Percentiles rank a stretch among this genome's conserved stretches.
These are phyloP conservation scores for Ichneumoninae sp. DNA, from an alignment of 2,888 invertebrate genomes.

Conservation along the genomic window DNA sequence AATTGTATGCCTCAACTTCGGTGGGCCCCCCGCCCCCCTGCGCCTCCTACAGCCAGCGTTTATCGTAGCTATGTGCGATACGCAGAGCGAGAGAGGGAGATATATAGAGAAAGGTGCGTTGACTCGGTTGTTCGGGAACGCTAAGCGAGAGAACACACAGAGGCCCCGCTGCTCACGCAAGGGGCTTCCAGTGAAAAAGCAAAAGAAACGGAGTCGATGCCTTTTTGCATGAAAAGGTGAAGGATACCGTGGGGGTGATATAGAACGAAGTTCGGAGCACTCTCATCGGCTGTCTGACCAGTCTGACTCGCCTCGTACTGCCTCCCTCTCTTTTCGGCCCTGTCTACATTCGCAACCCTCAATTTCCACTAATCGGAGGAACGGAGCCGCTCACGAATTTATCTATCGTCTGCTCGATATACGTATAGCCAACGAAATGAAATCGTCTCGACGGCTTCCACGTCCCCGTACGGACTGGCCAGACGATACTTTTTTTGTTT, in stretches of 20 bases:
- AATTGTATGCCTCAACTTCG: background rate
- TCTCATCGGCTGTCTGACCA: conserved; percentile 40
- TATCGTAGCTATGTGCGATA: conserved; percentile 22
- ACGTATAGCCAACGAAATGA: background rate
- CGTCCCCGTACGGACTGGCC: background rate
- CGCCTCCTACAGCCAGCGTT: conserved; percentile 48
- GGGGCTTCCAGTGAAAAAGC: conserved; percentile 64
- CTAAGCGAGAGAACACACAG: background rate
- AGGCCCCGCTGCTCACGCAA: conserved; percentile 69
- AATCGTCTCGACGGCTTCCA: conserved; percentile 1
- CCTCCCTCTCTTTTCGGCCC: conserved; percentile 8
- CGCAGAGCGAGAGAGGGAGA: background rate
- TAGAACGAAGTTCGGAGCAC: conserved; percentile 19
- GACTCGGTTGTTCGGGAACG: conserved; percentile 56
- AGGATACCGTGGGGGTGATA: conserved; percentile 11
- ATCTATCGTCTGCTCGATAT: background rate
- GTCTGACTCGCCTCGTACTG: conserved; percentile 39
- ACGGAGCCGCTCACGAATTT: conserved; percentile 17
- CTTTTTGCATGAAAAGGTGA: conserved; percentile 17
- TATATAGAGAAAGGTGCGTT: conserved; percentile 28
- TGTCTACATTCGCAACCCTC: conserved; percentile 58
- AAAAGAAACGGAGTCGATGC: conserved; percentile 42
- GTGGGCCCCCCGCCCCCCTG: conserved; percentile 10
- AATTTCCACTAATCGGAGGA: conserved; percentile 62
- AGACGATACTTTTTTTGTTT: background rate